Base-by-base conservation (phyloP, 2,113 vertebrate species). In the Pachycephala philippinensis region DNA sequence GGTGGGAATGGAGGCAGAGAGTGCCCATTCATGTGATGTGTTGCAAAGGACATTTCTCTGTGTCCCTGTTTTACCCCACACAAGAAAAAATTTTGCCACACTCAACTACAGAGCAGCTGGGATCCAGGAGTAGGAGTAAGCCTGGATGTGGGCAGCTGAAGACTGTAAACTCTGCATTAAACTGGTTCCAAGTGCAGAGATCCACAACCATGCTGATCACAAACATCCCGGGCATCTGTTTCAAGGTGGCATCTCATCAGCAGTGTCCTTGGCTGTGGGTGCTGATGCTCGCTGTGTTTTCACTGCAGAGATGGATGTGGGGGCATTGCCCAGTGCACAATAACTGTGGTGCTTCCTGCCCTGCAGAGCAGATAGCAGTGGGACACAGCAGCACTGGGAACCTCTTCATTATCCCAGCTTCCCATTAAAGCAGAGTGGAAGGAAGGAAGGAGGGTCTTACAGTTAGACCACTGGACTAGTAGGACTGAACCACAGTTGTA, bases 231-330 rank as follows among this genome's bases (percentile, higher is more conserved):
- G 44, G 30, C 50, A 72, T 53, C 45, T 1, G 0, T 92, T 92
- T 90, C 42, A 24, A 21, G 6, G 7, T 61, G 83, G 14, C 68
- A 78, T 47, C 88, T 90, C 83, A 57, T 50, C 63, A 95, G 71
- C 60, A 33, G 35, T n/a, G 66, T 81, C 80, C 76, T 86, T 92
- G 86, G 42, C 70, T 63, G 45, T 52, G 80, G 47, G 71, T 86
- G 47, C 92, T 72, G 85, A 47, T 59, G 26, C 17, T n/a, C 8
- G 37, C 74, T 83, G 65, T 80, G 24, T 60, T 92, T 74, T 59
- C 56, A 11, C 60, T 26, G 63, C 47, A 50, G 84, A 39, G 68
- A 40, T 90, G 57, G 83, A 28, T 75, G 86, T 15, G 20, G 70
- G 52, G 28, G 33, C 60, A 78, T 47, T 84, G 37, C 44, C 59